Conservation (phyloP, 2,888 invertebrate species). For the Magallana nippona region DNA sequence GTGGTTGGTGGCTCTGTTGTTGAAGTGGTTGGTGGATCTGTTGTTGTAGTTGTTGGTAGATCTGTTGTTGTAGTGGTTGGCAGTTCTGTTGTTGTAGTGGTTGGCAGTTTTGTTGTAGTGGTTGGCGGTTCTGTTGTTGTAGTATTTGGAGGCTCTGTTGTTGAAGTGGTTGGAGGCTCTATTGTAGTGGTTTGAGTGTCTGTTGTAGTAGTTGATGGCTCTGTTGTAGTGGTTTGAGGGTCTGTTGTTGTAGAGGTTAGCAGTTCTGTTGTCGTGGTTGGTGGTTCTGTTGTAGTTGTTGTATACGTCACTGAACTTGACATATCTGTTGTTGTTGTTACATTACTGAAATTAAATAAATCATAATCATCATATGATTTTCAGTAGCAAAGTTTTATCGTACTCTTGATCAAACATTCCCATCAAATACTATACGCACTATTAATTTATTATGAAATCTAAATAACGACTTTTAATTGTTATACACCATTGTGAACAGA, state of each 20-base stretch:
- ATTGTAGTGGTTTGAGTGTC: too few species aligned
- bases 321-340: neutral
- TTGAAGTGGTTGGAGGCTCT: neutral
- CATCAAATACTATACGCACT: too few species aligned
- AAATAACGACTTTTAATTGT: too few species aligned
- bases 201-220: neutral
- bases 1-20: neutral
- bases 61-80: neutral
- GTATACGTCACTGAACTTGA: neutral
- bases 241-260: neutral
- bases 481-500: too few species aligned
- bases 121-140: neutral
- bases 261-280: neutral
- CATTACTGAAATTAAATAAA: neutral
- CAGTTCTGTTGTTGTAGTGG: neutral
- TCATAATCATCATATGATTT: too few species aligned
- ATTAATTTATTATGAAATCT: too few species aligned
- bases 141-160: neutral
- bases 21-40: neutral
- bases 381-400: too few species aligned
- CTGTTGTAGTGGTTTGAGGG: neutral
- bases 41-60: neutral
- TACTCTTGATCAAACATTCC: too few species aligned
- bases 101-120: neutral
- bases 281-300: neutral